Base-by-base conservation (phyloP, 2,888 invertebrate genomes). In the Anaspis maculata region DNA sequence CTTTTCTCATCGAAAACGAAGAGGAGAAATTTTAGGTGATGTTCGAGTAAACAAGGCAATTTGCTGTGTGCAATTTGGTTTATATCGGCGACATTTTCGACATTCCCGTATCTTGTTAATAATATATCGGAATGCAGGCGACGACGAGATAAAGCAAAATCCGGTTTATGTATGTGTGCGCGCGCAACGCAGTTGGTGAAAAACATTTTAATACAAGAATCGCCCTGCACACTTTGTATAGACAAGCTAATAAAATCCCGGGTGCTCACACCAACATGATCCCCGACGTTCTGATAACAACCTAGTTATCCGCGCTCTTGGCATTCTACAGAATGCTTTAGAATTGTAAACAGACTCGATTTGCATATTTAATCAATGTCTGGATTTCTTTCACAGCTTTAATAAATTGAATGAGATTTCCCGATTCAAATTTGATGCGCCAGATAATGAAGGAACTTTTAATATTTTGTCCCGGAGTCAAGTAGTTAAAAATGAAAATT, bases 311-410 rank as follows among this genome's bases (percentile, higher is more conserved):
- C 46, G 35, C 44, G 37, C 43, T 42, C 40, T n/a, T n/a, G 45
- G 39, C 43, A 42, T 49, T 47, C 49, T 45, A 43, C 46, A 46
- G n/a, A 51, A 48, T 49, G 48, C 44, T 39, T 37, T 39, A 36
- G 46, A 47, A 49, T 45, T 49, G 49, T 49, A 51, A 49, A 49
- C 49, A 48, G 45, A 42, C 33, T 37, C 37, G 44, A 50, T 51
- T 51, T 51, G 46, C 51, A 51, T 51, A 48, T 50, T 50, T 50
- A 51, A 50, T 51, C 46, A 47, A 48, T 44, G 42, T 37, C 28
- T 33, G 44, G 42, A 42, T 49, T 46, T 44, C 44, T 46, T 44
- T 47, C 39, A 35, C 37, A 41, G 38, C 40, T 37, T 41, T 46
- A 48, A 45, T 49, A 46, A 49, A 49, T 46, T 46, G 46, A 42